phyloP scores from a whole-genome alignment of 2,113 vertebrate genomes.

The Odontophorus gujanensis region DNA sequence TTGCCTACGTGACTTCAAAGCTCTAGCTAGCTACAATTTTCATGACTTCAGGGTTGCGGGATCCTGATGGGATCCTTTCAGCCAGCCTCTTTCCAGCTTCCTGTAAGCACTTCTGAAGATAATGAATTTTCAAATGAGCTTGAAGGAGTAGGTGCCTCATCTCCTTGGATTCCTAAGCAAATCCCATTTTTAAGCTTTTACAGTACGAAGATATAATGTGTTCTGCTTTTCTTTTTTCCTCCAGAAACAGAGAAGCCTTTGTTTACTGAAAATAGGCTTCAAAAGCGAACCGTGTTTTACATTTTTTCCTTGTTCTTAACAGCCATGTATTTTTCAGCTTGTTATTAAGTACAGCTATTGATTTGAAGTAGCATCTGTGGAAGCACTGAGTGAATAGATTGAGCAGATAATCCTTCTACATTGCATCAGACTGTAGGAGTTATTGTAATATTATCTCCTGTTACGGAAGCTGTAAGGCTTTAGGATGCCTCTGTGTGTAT shows the following conservation, averaged over 20 bases:
- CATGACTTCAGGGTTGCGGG: background rate
- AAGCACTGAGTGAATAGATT: constrained; percentile 3
- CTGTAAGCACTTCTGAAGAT: constrained; percentile 3
- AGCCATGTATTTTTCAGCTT: background rate
- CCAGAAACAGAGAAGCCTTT: background rate
- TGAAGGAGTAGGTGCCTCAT: constrained; percentile 17
- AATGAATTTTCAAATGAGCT: constrained; percentile 34
- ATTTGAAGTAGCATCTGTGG: background rate
- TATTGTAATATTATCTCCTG: constrained; percentile 1
- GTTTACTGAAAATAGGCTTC: constrained; percentile 47
- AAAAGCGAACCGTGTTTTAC: background rate
- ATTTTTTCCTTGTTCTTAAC: constrained; percentile 7
- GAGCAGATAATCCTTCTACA: constrained; percentile 39
- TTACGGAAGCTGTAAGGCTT: background rate
- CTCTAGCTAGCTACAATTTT: background rate
- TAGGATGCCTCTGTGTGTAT: background rate
- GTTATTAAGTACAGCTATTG: background rate
- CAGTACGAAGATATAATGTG: constrained; percentile 4
- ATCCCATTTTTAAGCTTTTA: constrained; percentile 18
- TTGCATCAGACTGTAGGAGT: constrained; percentile 6
- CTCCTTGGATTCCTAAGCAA: constrained; percentile 24
- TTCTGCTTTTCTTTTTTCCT: background rate
- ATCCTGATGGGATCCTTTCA: constrained; percentile 20
- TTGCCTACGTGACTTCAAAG: background rate
- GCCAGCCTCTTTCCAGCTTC: background rate